Conservation (phyloP, 2,113 vertebrate genomes). For the Mola mola region DNA sequence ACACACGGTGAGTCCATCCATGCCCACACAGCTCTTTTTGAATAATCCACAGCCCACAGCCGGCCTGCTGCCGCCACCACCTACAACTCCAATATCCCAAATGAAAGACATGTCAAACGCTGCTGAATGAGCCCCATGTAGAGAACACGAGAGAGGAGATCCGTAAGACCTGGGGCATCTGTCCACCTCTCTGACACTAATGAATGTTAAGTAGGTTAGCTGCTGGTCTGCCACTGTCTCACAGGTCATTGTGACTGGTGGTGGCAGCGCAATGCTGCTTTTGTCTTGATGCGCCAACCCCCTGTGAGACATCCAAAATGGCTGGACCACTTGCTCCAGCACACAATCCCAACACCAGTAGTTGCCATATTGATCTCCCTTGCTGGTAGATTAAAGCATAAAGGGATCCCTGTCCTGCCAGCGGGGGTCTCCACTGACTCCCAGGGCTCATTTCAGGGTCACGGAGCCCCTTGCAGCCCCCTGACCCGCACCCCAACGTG, state of each 20-base stretch:
- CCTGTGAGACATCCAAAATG: conserved; percentile 74
- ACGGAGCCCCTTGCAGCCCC: conserved; percentile 89
- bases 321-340: conserved; percentile 87
- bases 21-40: conserved; percentile 55
- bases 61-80: conserved; percentile 47
- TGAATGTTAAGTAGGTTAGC: conserved; percentile 81
- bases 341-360: conserved; percentile 85
- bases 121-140: conserved; percentile 64
- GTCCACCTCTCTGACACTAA: conserved; percentile 79
- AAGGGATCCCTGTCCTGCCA: conserved; percentile 85
- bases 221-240: conserved; percentile 73
- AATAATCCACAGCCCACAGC: conserved; percentile 54
- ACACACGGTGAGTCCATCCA: conserved; percentile 72
- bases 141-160: conserved; percentile 70
- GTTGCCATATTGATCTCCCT: conserved; percentile 92
- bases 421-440: conserved; percentile 85
- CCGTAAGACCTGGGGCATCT: conserved; percentile 73
- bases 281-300: conserved; percentile 81
- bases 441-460: conserved; percentile 90
- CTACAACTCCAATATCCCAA: conserved; percentile 55
- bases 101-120: conserved; percentile 69
- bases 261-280: conserved; percentile 78
- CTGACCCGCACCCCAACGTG: conserved; percentile 85
- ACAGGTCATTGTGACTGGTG: conserved; percentile 82
- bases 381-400: conserved; percentile 94